A percentile compares a stretch with the other conserved stretches of the same genome.
Evolutionary conservation across 92 coral and sea anemone genomes (phyloP).

Genomic region (Metridium senile): DNA sequence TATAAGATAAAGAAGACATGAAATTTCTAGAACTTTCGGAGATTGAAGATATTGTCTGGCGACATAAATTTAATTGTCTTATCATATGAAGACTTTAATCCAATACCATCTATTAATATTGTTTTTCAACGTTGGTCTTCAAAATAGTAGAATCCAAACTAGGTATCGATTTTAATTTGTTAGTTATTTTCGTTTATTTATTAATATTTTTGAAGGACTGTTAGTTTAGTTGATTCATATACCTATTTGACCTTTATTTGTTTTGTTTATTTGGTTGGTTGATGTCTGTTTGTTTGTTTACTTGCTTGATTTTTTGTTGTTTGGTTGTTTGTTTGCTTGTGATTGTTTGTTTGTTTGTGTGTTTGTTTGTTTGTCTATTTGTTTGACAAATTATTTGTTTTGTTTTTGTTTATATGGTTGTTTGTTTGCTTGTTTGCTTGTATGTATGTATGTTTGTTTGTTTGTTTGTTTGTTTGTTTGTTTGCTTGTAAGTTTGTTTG

Average conservation of each 20-base stretch:
- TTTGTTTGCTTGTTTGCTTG: neutral
- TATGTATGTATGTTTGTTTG: neutral
- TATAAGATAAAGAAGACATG: too few relatives aligned
- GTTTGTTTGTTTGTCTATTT: neutral
- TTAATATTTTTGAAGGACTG: too few relatives aligned
- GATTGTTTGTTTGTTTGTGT: neutral
- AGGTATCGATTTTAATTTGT: too few relatives aligned
- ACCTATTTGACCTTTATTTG: too few relatives aligned
- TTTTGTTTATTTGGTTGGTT: too few relatives aligned
- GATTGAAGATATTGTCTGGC: neutral
- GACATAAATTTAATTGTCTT: neutral
- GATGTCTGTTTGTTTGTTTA: too few relatives aligned
- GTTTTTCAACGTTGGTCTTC: too few relatives aligned
- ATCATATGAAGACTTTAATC: neutral
- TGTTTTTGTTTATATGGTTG: neutral
- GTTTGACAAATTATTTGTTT: neutral
- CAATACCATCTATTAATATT: too few relatives aligned
- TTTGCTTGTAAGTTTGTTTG: neutral
- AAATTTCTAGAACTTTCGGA: neutral
- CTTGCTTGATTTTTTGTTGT: too few relatives aligned
- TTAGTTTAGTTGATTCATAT: too few relatives aligned
- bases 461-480: neutral
- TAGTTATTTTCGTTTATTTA: too few relatives aligned
- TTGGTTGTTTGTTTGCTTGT: neutral
- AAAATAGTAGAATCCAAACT: too few relatives aligned